These are phyloP conservation scores for Bhutanitis thaidina DNA, from an alignment of 2,888 invertebrate genomes.

Conservation along the genomic window DNA sequence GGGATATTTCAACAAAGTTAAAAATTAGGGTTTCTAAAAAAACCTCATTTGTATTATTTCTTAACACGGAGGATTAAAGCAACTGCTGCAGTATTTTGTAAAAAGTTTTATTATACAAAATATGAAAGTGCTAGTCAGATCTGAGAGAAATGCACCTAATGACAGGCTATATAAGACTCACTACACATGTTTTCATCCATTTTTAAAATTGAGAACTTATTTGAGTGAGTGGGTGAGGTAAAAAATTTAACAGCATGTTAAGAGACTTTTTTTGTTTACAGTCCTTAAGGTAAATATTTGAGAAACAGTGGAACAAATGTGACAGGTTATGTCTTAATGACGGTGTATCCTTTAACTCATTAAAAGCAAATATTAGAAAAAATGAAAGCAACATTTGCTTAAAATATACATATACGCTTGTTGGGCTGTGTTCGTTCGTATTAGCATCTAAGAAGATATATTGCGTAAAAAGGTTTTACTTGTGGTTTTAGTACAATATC, in stretches of 20 bases:
- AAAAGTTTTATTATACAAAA: slow-evolving; percentile 3
- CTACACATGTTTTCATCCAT: neutral
- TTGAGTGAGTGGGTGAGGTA: neutral
- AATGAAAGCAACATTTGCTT: neutral
- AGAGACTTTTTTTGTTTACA: slow-evolving; percentile 17
- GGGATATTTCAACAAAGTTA: slow-evolving; percentile 6
- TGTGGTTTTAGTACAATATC: too few species aligned
- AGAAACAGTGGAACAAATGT: slow-evolving; percentile 15
- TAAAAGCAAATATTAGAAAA: neutral
- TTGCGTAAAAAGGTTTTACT: too few species aligned
- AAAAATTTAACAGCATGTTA: slow-evolving; percentile 23
- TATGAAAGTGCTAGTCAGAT: neutral
- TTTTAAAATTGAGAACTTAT: neutral
- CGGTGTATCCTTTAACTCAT: neutral
- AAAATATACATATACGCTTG: neutral
- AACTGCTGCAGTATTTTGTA: slow-evolving; percentile 3
- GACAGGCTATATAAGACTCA: neutral
- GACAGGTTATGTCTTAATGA: slow-evolving; percentile 20
- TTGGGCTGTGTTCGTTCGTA: neutral
- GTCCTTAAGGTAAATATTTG: slow-evolving; percentile 16
- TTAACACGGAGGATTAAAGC: neutral
- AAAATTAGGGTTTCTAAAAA: neutral
- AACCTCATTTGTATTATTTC: neutral
- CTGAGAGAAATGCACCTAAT: slow-evolving; percentile 10
- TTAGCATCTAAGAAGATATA: too few species aligned